Evolutionary conservation across 2,888 invertebrate genomes (phyloP), one percentile per base, ranked within the genome.

Genomic region (Augiades crinisus): DNA sequence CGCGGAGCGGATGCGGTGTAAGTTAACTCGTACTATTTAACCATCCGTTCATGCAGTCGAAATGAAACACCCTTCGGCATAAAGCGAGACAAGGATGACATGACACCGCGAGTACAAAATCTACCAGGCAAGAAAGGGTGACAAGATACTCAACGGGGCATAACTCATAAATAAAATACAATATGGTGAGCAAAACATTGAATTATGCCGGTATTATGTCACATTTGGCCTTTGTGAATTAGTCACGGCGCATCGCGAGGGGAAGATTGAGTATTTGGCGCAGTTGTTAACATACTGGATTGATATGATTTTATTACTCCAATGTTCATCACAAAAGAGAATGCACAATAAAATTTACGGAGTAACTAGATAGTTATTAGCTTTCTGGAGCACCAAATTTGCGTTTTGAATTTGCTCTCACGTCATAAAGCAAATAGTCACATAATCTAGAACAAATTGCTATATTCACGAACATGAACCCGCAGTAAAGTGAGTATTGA

Each of bases 181-280:
- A 90, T 90, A 90, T 90, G 90, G 90, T 90, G 90, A 89, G 88
- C 90, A 90, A 88, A 90, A 90, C 89, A 90, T 88, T 89, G 88
- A 87, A 89, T 89, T 89, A 88, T 89, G 86, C 81, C 64, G 84
- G 86, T 87, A 89, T 89, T 89, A 89, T 87, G 88, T 88, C 89
- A 88, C 89, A 89, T 88, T 88, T 88, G 89, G 87, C 86, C 87
- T 88, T 88, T 88, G 87, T 85, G 78, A 87, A 88, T 87, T 87
- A 83, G 85, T 85, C 78, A 73, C 64, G 70, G 74, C 64, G 63
- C 61, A 72, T 73, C 78, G 69, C 67, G 64, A 65, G 83, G 86
- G 86, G 85, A 76, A 73, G 70, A 78, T 81, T 75, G 78, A 73
- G 63, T 76, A 72, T 77, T 78, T 72, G 77, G 72, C 73, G 67